Percentiles rank a stretch among this genome's conserved stretches.
Evolutionary conservation across 2,888 invertebrate genomes (phyloP).

Genomic region (Tenthredo scrophulariae): DNA sequence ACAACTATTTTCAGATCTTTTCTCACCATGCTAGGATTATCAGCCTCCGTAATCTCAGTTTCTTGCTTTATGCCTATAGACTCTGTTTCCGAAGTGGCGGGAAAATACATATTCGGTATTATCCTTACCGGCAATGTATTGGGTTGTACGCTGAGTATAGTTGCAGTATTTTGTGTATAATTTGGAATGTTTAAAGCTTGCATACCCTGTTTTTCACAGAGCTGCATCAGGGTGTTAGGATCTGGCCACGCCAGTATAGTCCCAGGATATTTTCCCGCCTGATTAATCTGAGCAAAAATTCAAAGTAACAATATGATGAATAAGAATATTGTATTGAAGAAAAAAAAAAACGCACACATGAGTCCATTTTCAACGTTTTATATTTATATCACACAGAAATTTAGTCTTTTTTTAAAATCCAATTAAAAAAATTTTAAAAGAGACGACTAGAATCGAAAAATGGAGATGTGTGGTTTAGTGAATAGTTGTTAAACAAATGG

Average conservation of each 20-base stretch:
- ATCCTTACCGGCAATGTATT: slow-evolving; percentile 72
- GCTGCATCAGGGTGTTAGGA: slow-evolving; percentile 71
- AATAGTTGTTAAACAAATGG: not conserved
- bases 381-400: not conserved
- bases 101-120: slow-evolving; percentile 72
- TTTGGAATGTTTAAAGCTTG: slow-evolving; percentile 75
- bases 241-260: slow-evolving; percentile 73
- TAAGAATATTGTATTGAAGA: not conserved
- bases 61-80: slow-evolving; percentile 62
- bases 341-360: not conserved
- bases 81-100: slow-evolving; percentile 68
- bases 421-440: not conserved
- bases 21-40: slow-evolving; percentile 62
- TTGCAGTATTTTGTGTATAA: slow-evolving; percentile 72
- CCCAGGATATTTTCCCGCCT: slow-evolving; percentile 71
- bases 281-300: slow-evolving; percentile 65
- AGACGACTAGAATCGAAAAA: not conserved
- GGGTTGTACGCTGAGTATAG: slow-evolving; percentile 69
- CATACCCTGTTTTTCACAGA: slow-evolving; percentile 73
- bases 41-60: slow-evolving; percentile 61
- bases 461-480: not conserved
- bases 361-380: too few relatives aligned
- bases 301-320: slow-evolving; percentile 26
- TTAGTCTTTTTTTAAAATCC: not conserved
- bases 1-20: not conserved